Conservation (phyloP, 2,888 invertebrate species). For the Macaria liturata region DNA sequence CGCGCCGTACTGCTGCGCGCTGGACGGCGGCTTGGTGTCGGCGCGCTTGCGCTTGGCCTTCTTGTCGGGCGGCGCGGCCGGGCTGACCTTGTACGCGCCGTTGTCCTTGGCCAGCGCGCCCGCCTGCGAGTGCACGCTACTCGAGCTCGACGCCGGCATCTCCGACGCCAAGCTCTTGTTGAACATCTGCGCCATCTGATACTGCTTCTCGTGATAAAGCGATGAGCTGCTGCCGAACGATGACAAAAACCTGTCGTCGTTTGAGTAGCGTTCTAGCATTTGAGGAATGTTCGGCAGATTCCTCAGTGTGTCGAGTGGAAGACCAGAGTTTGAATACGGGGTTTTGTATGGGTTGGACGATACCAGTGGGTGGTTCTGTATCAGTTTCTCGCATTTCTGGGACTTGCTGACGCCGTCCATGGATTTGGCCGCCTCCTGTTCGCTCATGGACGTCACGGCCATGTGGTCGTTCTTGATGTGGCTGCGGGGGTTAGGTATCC, state of each 20-base stretch:
- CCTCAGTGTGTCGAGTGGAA: conserved; percentile 79
- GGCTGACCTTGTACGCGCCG: conserved; percentile 59
- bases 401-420: conserved; percentile 57
- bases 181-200: conserved; percentile 85
- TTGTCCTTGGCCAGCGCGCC: conserved; percentile 63
- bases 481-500: conserved; percentile 73
- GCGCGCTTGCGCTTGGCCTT: conserved; percentile 69
- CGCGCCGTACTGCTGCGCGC: too few species aligned
- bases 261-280: conserved; percentile 83
- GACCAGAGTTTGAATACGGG: conserved; percentile 62
- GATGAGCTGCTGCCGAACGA: conserved; percentile 69
- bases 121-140: conserved; percentile 66
- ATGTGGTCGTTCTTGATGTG: conserved; percentile 61
- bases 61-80: conserved; percentile 53
- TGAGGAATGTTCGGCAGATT: conserved; percentile 84
- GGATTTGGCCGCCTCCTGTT: conserved; percentile 58
- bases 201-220: conserved; percentile 83
- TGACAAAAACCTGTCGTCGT: conserved; percentile 81
- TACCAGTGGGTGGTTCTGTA: conserved; percentile 67
- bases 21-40: conserved; percentile 51
- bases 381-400: conserved; percentile 66
- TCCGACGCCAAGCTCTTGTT: conserved; percentile 74
- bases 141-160: conserved; percentile 57
- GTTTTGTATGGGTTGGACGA: conserved; percentile 69
- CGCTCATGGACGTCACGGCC: conserved; percentile 47